Base-by-base conservation (phyloP, 1,140 invertebrate genomes). In the Aphidius ervi region DNA sequence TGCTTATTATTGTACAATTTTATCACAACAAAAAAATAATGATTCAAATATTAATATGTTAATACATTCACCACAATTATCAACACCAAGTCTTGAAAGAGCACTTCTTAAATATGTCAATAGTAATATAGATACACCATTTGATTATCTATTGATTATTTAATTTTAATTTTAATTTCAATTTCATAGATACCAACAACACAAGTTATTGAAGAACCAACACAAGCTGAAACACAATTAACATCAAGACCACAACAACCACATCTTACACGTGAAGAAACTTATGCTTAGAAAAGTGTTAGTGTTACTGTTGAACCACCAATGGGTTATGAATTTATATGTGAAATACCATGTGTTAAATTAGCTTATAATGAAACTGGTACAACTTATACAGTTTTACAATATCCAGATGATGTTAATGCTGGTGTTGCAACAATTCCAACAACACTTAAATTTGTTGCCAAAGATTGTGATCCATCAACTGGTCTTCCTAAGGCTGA, bases 381-480 rank as follows among this genome's bases (percentile, higher is more conserved):
- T 3, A 88, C 88, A n/a, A 90, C 92, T 7, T 99, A 95, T 73
- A 86, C 91, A 6, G 86, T 97, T 59, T 79, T 98, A 4, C 83
- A 88, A 72, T 91, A 93, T 68, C 95, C 95, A 1, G 84, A 88
- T 53, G 90, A 91, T 58, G 84, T 84, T 45, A 77, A 88, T 58
- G 72, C 84, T 4, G 87, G 88, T 46, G 61, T 81, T 70, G 88
- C 85, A 9, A 91, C 91, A 2, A 96, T 98, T 76, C 89, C 88
- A 40, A 92, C 95, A 9, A 93, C 90, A 4, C 79, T 99, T 61
- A 94, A 96, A 74, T 99, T 98, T 75, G 81, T 90, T 41, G 95
- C 98, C 0, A 92, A 93, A 65, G 97, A 99, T 79, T 98, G 95
- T 78, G 97, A 99, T 82, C 94, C 95, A 0, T 87, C 85, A 47